phyloP scores from a whole-genome alignment of 2,888 invertebrate genomes.

The Eupithecia exiguata region DNA sequence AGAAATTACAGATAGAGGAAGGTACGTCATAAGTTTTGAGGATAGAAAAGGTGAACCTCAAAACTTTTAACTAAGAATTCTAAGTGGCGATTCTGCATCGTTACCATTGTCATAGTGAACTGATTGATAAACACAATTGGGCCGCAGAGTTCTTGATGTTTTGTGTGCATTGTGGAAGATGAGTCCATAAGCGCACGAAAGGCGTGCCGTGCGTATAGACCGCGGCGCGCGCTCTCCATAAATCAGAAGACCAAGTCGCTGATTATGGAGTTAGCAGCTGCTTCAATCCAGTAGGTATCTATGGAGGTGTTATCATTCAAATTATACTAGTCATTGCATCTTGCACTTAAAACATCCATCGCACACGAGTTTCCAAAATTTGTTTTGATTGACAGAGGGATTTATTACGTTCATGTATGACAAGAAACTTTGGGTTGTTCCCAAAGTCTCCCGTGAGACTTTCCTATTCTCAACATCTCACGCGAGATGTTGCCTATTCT shows the following conservation, averaged over 20 bases:
- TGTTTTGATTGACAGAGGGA: background rate
- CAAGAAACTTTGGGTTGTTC: too few relatives aligned
- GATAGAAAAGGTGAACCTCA: background rate
- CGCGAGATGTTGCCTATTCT: too few relatives aligned
- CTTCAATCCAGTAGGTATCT: slow-evolving; percentile 10
- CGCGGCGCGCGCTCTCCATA: slow-evolving; percentile 62
- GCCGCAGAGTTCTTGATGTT: background rate
- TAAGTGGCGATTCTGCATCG: background rate
- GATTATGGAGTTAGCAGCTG: slow-evolving; percentile 26
- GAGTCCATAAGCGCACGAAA: slow-evolving; percentile 24
- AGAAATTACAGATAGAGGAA: background rate
- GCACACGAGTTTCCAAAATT: background rate
- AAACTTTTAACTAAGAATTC: background rate
- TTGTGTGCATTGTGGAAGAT: background rate
- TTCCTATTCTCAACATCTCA: too few relatives aligned
- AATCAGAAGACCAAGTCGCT: slow-evolving; percentile 60
- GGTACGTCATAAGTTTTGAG: background rate
- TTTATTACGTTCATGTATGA: background rate
- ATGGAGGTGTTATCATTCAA: background rate
- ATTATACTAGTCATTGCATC: background rate
- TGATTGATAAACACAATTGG: background rate
- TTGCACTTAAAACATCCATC: background rate
- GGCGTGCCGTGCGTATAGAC: slow-evolving; percentile 48
- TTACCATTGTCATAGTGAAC: background rate
- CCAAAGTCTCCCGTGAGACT: too few relatives aligned